Evolutionary conservation across 2,797 vertebrate genomes (phyloP).

Genomic region (Ataeniobius toweri): DNA sequence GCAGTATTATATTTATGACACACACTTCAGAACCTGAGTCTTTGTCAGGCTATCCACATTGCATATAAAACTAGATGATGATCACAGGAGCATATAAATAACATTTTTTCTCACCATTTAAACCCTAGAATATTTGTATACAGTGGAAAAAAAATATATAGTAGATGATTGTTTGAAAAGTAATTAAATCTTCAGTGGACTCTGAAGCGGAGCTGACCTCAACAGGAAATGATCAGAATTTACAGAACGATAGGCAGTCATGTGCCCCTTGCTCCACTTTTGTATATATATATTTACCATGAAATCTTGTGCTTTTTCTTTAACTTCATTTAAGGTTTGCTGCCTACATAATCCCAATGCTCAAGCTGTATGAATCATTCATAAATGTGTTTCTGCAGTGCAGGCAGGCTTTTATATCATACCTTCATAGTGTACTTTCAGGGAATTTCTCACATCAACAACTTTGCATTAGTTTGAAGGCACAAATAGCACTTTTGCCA

Average conservation of each 20-base stretch:
- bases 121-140: neutral
- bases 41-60: conserved; percentile 15
- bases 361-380: conserved; percentile 67
- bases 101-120: neutral
- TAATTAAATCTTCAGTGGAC: conserved; percentile 42
- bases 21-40: conserved; percentile 34
- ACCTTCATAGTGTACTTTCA: conserved; percentile 17
- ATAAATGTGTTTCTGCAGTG: conserved; percentile 62
- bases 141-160: neutral
- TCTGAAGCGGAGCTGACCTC: conserved; percentile 32
- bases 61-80: conserved; percentile 7
- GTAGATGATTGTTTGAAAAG: neutral
- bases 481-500: conserved; percentile 4
- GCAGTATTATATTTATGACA: conserved; percentile 36
- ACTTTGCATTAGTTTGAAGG: conserved; percentile 17
- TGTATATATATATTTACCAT: conserved; percentile 23
- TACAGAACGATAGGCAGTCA: conserved; percentile 27
- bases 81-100: conserved; percentile 9
- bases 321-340: conserved; percentile 32
- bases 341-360: conserved; percentile 23
- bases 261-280: neutral
- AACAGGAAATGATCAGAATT: conserved; percentile 59
- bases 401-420: conserved; percentile 27
- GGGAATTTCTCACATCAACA: conserved; percentile 21
- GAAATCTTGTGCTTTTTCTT: conserved; percentile 24